Percentiles rank a stretch among this genome's conserved stretches.
Evolutionary conservation across 2,113 vertebrate genomes (phyloP).

Genomic region (Hemiprocne comata): DNA sequence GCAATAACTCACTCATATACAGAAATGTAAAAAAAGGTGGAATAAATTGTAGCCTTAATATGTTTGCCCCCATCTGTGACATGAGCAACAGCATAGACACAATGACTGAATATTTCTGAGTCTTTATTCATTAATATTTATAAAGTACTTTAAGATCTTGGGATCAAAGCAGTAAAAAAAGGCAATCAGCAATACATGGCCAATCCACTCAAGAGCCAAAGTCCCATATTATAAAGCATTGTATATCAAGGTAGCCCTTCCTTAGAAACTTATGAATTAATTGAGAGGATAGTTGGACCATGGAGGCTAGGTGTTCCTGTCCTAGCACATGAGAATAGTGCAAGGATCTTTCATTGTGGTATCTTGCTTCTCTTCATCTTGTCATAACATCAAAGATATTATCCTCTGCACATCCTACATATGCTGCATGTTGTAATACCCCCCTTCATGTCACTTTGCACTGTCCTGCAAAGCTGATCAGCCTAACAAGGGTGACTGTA

Average conservation of each 20-base stretch:
- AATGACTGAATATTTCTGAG: conserved; percentile 56
- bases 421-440: neutral
- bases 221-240: neutral
- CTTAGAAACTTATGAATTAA: conserved; percentile 35
- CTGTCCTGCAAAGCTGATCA: neutral
- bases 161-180: conserved; percentile 65
- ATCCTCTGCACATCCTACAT: neutral
- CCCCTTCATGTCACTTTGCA: neutral
- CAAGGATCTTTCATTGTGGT: neutral
- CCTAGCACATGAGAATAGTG: neutral
- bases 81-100: conserved; percentile 53
- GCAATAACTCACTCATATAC: conserved; percentile 55
- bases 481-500: neutral
- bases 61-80: conserved; percentile 36
- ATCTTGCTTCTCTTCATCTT: neutral
- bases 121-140: conserved; percentile 69
- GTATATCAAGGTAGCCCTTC: neutral
- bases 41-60: conserved; percentile 61
- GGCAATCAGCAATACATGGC: conserved; percentile 45
- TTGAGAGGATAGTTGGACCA: neutral
- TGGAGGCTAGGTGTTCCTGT: neutral
- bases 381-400: neutral
- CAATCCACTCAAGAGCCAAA: conserved; percentile 22
- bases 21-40: conserved; percentile 53
- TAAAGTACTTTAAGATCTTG: conserved; percentile 59